A percentile compares a stretch with the other conserved stretches of the same genome.
Conservation (phyloP, 2,797 vertebrate genomes). For the Cheracebus regulus region DNA sequence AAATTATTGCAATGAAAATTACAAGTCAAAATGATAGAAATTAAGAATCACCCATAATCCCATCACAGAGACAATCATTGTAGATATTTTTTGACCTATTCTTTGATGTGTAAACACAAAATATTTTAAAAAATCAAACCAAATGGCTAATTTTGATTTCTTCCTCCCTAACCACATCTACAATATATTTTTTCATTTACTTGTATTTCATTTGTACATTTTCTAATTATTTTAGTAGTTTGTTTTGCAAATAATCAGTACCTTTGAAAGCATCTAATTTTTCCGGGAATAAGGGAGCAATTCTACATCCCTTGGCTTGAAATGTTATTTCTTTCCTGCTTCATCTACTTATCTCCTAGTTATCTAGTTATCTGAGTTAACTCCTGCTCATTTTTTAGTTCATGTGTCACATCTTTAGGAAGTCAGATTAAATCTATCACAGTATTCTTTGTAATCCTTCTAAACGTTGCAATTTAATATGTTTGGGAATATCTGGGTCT, state of each 20-base stretch:
- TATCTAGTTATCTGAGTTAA: background rate
- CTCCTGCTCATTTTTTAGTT: slow-evolving; percentile 26
- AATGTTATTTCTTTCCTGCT: background rate
- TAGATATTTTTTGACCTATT: background rate
- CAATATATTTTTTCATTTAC: background rate
- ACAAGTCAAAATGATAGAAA: slow-evolving; percentile 4
- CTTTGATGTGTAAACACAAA: background rate
- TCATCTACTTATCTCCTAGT: background rate
- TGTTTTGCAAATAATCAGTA: background rate
- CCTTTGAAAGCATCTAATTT: slow-evolving; percentile 17
- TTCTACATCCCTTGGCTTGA: background rate
- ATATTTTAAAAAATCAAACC: background rate
- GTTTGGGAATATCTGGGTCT: background rate
- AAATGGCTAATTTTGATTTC: background rate
- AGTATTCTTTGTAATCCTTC: background rate
- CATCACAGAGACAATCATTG: background rate
- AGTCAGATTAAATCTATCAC: background rate
- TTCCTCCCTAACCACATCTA: background rate
- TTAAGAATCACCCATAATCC: background rate
- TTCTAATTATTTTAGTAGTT: background rate
- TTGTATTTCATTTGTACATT: slow-evolving; percentile 43
- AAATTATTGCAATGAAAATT: slow-evolving; percentile 24
- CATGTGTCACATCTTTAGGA: slow-evolving; percentile 3
- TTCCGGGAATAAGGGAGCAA: background rate
- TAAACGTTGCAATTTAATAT: background rate